Base-by-base conservation (phyloP, 2,797 vertebrate species). In the Sebastes elongatus region DNA sequence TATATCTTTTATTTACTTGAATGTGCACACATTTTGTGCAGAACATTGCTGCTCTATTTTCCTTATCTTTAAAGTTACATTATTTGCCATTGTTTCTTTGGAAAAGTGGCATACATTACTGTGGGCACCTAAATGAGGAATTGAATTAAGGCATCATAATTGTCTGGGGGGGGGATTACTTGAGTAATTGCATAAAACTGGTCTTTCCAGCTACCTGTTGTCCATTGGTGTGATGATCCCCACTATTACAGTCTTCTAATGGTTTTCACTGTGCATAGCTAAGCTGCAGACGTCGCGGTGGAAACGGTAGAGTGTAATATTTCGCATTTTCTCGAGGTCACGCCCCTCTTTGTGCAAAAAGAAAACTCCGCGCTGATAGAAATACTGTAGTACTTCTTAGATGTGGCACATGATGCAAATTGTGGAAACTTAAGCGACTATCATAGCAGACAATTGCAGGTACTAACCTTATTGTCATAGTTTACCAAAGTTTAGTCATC, bases 1-100 rank as follows among this genome's bases (percentile, higher is more conserved):
- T 91, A 86, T 90, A 91, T 90, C 86, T 94, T 20, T 95, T 94
- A 92, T 95, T 95, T 96, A 96, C 96, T 97, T 97, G 96, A 96
- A 97, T 96, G 94, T 96, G 95, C 96, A 96, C 96, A 86, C 23
- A 14, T 93, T 92, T 93, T 93, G 95, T 96, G 95, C 95, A 92
- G 90, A 93, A 94, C 92, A 94, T 95, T 96, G 96, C 96, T 96
- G 96, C 96, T 97, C 94, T 94, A 76, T 92, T 96, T 95, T 95
- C 86, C 92, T 95, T 93, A 91, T 92, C 93, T 94, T 92, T 88
- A 90, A 93, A 93, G 88, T 95, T 93, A 90, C 89, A 86, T 94
- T 83, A 84, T 92, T 92, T 93, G 91, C 93, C 94, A 92, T 89
- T 72, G 74, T 91, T 95, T 92, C 85, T 91, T 82, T 83, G 71